Base-by-base conservation (phyloP, 2,797 vertebrate genomes). In the Karalla daura region DNA sequence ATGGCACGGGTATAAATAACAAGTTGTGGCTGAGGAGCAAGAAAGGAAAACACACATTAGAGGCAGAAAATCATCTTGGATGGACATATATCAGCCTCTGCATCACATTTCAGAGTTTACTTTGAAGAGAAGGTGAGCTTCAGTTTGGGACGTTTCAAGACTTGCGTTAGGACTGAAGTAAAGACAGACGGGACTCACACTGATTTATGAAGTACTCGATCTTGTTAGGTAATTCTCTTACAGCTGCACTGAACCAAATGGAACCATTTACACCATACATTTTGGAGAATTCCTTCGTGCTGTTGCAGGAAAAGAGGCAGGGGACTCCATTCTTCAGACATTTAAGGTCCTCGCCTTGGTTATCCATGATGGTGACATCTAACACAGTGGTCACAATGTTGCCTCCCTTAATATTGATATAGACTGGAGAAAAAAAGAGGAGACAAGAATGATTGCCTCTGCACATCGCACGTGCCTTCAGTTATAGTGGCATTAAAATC, bases 341-440 rank as follows among this genome's bases (percentile, higher is more conserved):
- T 0, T 0, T 7, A 13, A 33, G 1, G 0, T 0, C 0, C 0
- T 0, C 0, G 1, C 0, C 0, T 2, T 0, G 0, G 0, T 5
- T 0, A 0, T 69, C 70, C 0, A 0, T 0, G 7, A 62, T 7
- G 0, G 0, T 0, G 3, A 0, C 1, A 1, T 0, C 0, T 0
- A 0, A 3, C 2, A 4, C 0, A 11, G 0, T 6, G 1, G 68
- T 7, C 0, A 0, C 0, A 3, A 70, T 10, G 5, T 0, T 0
- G 6, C 46, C 4, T 0, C 41, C 1, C 12, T 58, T 50, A 23
- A 84, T 55, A 9, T 2, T 30, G 43, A 88, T 0, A 60, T 70
- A 82, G 24, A 79, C 84, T 88, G 41, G 44, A 54, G 3, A 23
- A 3, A 63, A 28, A 52, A 35, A 61, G 15, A 56, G 40, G 51